Conservation (phyloP, 2,888 invertebrate genomes). For the Sesia apiformis region DNA sequence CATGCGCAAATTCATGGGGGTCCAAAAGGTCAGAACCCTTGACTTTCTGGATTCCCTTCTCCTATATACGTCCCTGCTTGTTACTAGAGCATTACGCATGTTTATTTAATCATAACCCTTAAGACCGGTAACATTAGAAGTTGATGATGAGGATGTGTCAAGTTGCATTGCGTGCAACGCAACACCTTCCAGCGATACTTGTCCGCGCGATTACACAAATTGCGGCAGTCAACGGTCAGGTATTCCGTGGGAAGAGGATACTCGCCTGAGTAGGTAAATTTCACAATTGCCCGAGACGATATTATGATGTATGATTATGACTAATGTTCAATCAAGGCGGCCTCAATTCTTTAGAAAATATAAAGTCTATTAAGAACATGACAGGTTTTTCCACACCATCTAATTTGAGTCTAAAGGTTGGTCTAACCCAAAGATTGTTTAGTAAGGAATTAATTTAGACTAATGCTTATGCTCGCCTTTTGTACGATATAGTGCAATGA, state of each 20-base stretch:
- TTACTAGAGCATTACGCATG: too few species aligned
- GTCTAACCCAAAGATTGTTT: too few species aligned
- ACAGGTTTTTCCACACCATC: too few species aligned
- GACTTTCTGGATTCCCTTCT: too few species aligned
- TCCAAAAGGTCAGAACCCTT: too few species aligned
- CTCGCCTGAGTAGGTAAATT: conserved; percentile 51
- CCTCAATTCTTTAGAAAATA: neutral
- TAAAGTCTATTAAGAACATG: too few species aligned
- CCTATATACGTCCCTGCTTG: too few species aligned
- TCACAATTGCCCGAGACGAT: conserved; percentile 24
- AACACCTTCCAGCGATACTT: conserved; percentile 7
- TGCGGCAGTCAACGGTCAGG: neutral
- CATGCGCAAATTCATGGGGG: too few species aligned
- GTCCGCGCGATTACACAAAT: neutral
- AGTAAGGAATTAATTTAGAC: too few species aligned
- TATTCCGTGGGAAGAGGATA: conserved; percentile 47
- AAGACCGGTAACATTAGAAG: neutral
- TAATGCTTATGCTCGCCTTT: too few species aligned
- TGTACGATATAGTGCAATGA: too few species aligned
- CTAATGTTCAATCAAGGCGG: neutral
- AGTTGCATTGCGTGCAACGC: conserved; percentile 5
- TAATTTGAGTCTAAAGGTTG: too few species aligned
- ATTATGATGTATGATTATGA: neutral
- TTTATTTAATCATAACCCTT: neutral
- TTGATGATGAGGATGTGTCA: neutral